Percentiles rank a stretch among this genome's conserved stretches.
phyloP scores from a whole-genome alignment of 1,140 invertebrate species.

The Trichomalopsis sarcophagae region DNA sequence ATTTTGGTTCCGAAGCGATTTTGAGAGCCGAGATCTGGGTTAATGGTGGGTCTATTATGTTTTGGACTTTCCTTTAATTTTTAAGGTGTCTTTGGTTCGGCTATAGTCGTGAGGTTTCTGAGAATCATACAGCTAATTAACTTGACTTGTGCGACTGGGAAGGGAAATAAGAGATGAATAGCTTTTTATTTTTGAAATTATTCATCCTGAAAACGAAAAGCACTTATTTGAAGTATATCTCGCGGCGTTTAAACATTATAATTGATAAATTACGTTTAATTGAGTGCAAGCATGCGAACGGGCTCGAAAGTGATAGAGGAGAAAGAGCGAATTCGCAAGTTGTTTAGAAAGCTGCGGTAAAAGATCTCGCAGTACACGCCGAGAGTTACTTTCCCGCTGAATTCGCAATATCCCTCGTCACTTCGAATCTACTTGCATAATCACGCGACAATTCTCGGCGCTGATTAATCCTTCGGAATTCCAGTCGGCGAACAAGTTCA shows the following conservation, averaged over 20 bases:
- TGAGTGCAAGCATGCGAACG: constrained; percentile 2
- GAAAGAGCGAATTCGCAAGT: constrained; percentile 28
- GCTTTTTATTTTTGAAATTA: no score
- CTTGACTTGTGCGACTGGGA: not conserved
- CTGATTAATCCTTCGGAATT: constrained; percentile 46
- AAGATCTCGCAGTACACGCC: not conserved
- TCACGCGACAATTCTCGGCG: not conserved
- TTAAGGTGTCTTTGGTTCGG: no score
- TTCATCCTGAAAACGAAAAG: no score
- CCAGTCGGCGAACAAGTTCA: not conserved
- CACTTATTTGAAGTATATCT: no score
- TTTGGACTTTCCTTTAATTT: no score
- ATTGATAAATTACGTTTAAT: constrained; percentile 5
- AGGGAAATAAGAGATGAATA: not conserved
- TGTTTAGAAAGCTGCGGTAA: constrained; percentile 35
- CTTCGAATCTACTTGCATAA: constrained; percentile 7
- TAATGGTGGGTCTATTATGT: no score
- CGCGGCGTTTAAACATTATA: not conserved
- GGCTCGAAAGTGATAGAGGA: constrained; percentile 13
- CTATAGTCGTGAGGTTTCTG: no score
- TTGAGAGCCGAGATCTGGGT: no score
- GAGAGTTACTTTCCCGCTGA: constrained; percentile 6
- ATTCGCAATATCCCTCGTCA: constrained; percentile 20
- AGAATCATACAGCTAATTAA: not conserved
- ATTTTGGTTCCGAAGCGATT: no score